A percentile compares a stretch with the other conserved stretches of the same genome.
Conservation (phyloP, 2,888 invertebrate genomes). For the Yponomeuta malinellus region DNA sequence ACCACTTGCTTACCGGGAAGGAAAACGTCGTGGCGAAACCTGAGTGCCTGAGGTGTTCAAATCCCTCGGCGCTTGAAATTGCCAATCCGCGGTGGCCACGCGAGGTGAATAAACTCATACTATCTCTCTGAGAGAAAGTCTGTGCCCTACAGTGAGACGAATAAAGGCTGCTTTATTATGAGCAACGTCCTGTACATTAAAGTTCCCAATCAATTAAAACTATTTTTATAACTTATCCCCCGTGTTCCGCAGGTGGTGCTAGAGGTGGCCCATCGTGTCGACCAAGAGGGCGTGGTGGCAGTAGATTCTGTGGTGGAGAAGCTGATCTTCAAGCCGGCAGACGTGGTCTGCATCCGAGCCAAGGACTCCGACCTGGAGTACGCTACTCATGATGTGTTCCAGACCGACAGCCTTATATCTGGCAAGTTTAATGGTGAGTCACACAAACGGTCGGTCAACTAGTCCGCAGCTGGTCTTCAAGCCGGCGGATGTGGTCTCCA, state of each 20-base stretch:
- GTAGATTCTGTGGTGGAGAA: slow-evolving; percentile 85
- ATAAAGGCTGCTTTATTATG: no score
- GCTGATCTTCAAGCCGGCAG: slow-evolving; percentile 88
- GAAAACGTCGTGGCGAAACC: no score
- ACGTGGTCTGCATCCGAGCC: slow-evolving; percentile 80
- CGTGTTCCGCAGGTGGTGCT: slow-evolving; percentile 77
- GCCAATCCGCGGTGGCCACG: no score
- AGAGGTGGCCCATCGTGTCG: slow-evolving; percentile 90
- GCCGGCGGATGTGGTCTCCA: slow-evolving; percentile 87
- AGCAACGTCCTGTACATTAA: no score
- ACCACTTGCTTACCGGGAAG: no score
- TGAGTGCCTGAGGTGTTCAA: no score
- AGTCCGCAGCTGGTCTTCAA: slow-evolving; percentile 82
- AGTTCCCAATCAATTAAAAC: no score
- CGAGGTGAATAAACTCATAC: no score
- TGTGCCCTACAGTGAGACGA: no score
- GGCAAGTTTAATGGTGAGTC: slow-evolving; percentile 38
- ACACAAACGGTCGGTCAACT: neutral
- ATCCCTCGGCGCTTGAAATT: no score
- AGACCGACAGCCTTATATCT: slow-evolving; percentile 90
- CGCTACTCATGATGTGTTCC: slow-evolving; percentile 91
- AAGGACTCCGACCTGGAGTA: slow-evolving; percentile 92
- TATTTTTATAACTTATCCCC: neutral
- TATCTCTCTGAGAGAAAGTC: no score
- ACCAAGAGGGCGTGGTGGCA: slow-evolving; percentile 78